Evolutionary conservation across 2,888 invertebrate species (phyloP).

Genomic region (Tetramorium bicarinatum): DNA sequence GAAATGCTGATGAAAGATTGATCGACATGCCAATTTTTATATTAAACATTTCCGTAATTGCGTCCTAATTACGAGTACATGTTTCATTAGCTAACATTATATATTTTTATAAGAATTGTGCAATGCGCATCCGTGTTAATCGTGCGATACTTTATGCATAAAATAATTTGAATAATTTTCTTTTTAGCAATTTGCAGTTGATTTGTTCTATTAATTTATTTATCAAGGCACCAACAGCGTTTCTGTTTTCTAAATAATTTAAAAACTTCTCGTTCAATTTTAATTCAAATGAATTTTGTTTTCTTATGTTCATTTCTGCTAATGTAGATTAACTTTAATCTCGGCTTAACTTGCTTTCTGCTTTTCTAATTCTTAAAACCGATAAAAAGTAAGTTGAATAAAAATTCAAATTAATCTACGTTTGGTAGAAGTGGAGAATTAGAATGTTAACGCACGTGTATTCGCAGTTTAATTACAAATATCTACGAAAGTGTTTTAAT

Average conservation of each 20-base stretch:
- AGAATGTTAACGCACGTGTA: no score
- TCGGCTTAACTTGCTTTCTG: no score
- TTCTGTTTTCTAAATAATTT: neutral
- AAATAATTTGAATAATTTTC: neutral
- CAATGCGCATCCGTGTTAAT: neutral
- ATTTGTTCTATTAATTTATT: constrained; percentile 4
- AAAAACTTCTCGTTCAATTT: neutral
- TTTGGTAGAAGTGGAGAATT: no score
- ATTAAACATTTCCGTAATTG: neutral
- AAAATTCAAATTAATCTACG: no score
- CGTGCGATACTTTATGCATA: neutral
- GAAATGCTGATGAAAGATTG: neutral
- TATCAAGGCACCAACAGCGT: neutral
- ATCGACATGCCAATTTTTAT: neutral
- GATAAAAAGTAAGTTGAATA: no score
- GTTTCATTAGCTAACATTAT: neutral
- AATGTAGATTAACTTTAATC: no score
- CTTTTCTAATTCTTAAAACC: no score
- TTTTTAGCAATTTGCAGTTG: neutral
- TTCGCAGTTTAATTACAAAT: no score
- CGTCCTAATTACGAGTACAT: neutral
- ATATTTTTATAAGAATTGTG: neutral
- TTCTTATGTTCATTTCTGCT: neutral
- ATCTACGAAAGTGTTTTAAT: no score
- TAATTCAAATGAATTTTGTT: neutral